phyloP scores from a whole-genome alignment of 2,113 vertebrate genomes.

The Tonatia bakeri region DNA sequence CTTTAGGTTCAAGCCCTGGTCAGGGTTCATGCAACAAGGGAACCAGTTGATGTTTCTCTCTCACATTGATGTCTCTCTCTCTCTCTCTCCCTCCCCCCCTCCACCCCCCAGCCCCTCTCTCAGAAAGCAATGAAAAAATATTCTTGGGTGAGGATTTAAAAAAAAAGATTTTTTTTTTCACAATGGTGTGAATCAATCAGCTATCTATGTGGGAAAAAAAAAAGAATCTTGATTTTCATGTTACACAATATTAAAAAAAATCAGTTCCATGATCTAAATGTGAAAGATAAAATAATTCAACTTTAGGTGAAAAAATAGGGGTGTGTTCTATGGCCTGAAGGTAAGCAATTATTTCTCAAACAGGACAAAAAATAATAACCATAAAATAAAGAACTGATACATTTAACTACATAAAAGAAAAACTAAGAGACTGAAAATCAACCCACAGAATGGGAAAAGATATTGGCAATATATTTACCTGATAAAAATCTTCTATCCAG shows the following conservation, averaged over 20 bases:
- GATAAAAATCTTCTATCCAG: neutral
- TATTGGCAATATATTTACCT: neutral
- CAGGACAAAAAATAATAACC: neutral
- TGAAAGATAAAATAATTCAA: neutral
- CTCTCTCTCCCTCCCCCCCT: neutral
- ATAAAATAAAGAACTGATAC: neutral
- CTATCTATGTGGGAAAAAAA: neutral
- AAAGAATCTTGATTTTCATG: neutral
- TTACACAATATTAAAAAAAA: neutral
- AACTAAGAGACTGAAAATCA: neutral
- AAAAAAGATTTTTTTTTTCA: neutral
- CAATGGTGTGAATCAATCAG: neutral
- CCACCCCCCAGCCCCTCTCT: too few relatives aligned
- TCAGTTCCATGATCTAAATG: neutral
- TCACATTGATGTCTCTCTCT: too few relatives aligned
- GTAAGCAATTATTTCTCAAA: neutral
- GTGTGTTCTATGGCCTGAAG: neutral
- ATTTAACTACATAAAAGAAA: neutral
- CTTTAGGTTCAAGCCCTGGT: too few relatives aligned
- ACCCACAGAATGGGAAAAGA: neutral
- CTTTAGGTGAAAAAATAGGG: neutral
- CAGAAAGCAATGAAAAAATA: too few relatives aligned
- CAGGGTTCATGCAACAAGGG: too few relatives aligned
- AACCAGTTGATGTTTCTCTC: too few relatives aligned
- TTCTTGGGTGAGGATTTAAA: too few relatives aligned